Base-by-base conservation (phyloP, 2,797 vertebrate genomes). In the Acipenser oxyrinchus region DNA sequence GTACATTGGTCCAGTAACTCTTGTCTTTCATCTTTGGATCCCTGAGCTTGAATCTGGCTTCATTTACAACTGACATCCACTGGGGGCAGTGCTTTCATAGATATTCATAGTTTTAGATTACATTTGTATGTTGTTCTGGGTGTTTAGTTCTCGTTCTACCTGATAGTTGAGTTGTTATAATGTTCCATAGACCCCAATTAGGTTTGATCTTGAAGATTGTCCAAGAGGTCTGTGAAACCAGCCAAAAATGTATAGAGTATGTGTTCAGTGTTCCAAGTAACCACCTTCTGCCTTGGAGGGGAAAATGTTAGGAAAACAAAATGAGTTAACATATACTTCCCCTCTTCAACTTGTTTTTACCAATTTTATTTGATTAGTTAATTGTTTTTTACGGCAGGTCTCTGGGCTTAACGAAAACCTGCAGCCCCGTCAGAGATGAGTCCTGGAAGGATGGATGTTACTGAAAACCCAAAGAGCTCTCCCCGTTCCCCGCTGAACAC, bases 401-500 rank as follows among this genome's bases (percentile, higher is more conserved):
- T 70, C 74, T 90, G 50, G 91, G 90, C 64, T 84, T 91, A 70
- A 76, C 87, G 37, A 93, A 89, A 86, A 72, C 75, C 1, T 69
- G 66, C 51, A 71, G 66, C 53, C 71, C 75, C 1, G 69, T 85
- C 0, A 79, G 86, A 64, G 91, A 93, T 0, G 94, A 97, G 51
- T 91, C 94, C 11, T 97, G 94, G 95, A 96, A 93, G 83, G 94
- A 95, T 0, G 94, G 94, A 65, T 95, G 94, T 73, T 96, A 94
- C 84, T 97, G 84, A 94, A 62, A 23, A 6, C 65, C 63, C 63
- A 3, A n/a, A 53, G 13, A 76, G 62, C 65, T 67, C 69, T 68
- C 2, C 72, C 72, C 75, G 68, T 6, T 64, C 73, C 59, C 63
- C 68, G 7, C 68, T 71, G 66, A 68, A 70, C 63, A 73, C 77